phyloP scores from a whole-genome alignment of 2,797 vertebrate genomes.

The Danio albolineatus region DNA sequence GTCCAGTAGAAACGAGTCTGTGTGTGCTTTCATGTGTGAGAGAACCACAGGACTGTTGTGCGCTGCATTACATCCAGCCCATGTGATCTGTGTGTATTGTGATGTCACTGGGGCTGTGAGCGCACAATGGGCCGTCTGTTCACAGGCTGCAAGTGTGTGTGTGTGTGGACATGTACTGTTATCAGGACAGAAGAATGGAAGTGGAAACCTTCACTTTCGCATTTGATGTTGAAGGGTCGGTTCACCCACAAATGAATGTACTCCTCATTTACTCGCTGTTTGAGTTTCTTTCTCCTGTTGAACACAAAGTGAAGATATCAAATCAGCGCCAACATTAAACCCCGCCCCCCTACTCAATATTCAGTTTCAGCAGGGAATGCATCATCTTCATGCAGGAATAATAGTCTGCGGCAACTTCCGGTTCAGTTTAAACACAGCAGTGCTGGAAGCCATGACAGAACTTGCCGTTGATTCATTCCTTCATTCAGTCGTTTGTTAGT shows the following conservation, averaged over 20 bases:
- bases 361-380: no score
- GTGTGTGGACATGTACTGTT: conserved; percentile 4
- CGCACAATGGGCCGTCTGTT: conserved; percentile 29
- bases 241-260: not conserved
- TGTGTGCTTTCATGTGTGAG: conserved; percentile 8
- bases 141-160: not conserved
- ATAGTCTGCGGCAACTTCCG: no score
- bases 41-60: not conserved
- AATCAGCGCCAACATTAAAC: no score
- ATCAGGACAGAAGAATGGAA: not conserved
- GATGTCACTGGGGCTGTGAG: conserved; percentile 28
- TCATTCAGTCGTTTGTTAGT: no score
- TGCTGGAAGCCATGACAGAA: no score
- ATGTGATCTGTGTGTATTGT: conserved; percentile 49
- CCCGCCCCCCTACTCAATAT: no score
- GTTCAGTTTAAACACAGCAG: no score
- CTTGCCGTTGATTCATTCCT: no score
- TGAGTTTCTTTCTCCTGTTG: no score
- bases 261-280: no score
- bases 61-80: conserved; percentile 47
- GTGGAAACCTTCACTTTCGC: not conserved
- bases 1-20: conserved; percentile 2
- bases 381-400: no score
- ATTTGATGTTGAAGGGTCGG: not conserved
- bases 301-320: no score